Conservation (phyloP, 2,888 invertebrate genomes). For the Eristalis tenax region DNA sequence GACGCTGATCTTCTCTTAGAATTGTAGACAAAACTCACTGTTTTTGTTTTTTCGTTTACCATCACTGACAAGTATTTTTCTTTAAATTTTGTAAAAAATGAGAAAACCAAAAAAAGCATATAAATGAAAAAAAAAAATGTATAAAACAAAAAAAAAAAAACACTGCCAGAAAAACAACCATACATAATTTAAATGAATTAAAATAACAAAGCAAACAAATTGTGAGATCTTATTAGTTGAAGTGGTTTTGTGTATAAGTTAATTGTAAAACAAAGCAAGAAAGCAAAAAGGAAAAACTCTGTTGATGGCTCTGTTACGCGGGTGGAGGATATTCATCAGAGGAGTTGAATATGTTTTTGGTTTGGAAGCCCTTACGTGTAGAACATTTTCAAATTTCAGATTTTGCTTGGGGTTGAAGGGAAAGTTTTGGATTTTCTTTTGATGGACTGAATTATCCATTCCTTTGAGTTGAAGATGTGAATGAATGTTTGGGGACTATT, state of each 20-base stretch:
- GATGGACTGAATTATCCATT: too few relatives aligned
- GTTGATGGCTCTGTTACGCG: neutral
- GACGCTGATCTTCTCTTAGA: slow-evolving; percentile 6
- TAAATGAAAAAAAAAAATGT: neutral
- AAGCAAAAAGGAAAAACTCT: too few relatives aligned
- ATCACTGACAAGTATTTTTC: slow-evolving; percentile 10
- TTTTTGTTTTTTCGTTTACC: neutral
- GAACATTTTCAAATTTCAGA: neutral
- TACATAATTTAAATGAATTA: slow-evolving; percentile 40
- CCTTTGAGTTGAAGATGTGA: neutral
- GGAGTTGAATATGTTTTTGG: neutral
- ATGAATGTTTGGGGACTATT: too few relatives aligned
- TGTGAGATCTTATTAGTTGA: slow-evolving; percentile 17
- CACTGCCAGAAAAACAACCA: slow-evolving; percentile 65
- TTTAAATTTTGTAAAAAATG: slow-evolving; percentile 22
- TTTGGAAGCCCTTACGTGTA: neutral
- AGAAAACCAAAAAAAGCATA: slow-evolving; percentile 19
- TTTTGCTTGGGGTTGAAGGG: neutral
- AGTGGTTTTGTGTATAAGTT: slow-evolving; percentile 34
- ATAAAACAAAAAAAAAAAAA: slow-evolving; percentile 23
- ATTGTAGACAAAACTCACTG: slow-evolving; percentile 13
- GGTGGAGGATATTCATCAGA: neutral
- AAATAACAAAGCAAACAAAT: slow-evolving; percentile 18
- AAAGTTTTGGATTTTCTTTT: neutral
- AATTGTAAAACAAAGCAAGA: neutral